Evolutionary conservation across 2,797 vertebrate species (phyloP).

Genomic region (Passerculus sandwichensis): DNA sequence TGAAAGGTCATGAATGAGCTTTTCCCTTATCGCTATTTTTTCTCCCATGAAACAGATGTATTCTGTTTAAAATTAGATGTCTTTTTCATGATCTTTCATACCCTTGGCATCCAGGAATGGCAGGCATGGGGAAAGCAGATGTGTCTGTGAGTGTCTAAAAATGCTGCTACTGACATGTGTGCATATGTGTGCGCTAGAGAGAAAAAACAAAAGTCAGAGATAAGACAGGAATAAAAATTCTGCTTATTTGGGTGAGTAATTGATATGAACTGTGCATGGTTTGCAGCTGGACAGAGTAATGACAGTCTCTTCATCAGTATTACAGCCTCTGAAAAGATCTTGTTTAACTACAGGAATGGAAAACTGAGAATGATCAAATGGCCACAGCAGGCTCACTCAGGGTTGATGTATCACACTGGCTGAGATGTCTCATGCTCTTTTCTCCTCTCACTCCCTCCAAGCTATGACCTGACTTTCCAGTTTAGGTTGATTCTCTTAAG

Average conservation of each 20-base stretch:
- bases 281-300: background rate
- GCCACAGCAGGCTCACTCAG: background rate
- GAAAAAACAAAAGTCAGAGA: background rate
- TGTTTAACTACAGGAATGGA: background rate
- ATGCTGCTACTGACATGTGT: background rate
- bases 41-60: background rate
- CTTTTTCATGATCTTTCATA: background rate
- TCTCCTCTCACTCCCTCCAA: background rate
- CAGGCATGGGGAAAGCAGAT: background rate
- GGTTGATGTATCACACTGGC: rapidly evolving
- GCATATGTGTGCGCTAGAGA: background rate
- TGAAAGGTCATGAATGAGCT: background rate
- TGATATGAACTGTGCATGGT: rapidly evolving
- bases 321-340: background rate
- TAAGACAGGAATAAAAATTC: background rate
- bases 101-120: background rate
- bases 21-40: background rate
- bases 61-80: background rate
- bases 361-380: background rate
- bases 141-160: background rate
- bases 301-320: background rate
- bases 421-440: background rate
- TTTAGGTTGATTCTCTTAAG: background rate
- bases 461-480: background rate
- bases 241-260: background rate